phyloP scores from a whole-genome alignment of 2,797 vertebrate species.

The Cetoscarus ocellatus region DNA sequence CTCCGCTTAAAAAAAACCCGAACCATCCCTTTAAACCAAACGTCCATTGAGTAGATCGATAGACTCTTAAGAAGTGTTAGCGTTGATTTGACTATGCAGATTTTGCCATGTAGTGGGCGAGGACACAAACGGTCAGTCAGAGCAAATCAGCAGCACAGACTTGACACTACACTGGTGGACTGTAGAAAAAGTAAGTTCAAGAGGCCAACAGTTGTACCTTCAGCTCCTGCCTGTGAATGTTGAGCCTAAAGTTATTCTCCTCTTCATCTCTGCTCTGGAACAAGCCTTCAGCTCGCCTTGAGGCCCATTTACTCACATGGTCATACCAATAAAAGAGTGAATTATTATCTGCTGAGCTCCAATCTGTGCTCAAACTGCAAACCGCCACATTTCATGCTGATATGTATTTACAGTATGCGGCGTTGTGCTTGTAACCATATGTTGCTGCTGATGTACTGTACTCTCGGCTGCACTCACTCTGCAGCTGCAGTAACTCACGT shows the following conservation, averaged over 20 bases:
- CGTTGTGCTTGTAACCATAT: conserved; percentile 13
- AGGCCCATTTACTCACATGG: conserved; percentile 24
- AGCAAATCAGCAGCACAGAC: no score
- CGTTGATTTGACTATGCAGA: no score
- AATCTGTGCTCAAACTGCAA: conserved; percentile 8
- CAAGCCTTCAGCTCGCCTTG: background rate
- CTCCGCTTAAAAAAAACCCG: no score
- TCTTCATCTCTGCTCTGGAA: background rate
- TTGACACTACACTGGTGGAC: no score
- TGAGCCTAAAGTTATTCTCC: background rate
- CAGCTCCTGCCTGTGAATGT: background rate
- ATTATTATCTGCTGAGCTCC: conserved; percentile 10
- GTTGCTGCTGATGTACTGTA: conserved; percentile 36
- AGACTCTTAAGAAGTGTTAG: no score
- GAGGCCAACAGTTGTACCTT: background rate
- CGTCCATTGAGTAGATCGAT: no score
- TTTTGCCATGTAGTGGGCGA: no score
- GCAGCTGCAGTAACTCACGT: conserved; percentile 33
- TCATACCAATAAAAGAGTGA: conserved; percentile 9
- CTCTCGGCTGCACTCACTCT: conserved; percentile 36
- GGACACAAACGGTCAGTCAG: no score
- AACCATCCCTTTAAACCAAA: no score
- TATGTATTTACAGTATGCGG: conserved; percentile 20
- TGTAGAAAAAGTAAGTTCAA: background rate
- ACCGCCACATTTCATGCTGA: conserved; percentile 34